A percentile compares a stretch with the other conserved stretches of the same genome.
phyloP scores from a whole-genome alignment of 1,140 invertebrate genomes.

The Belonocnema kinseyi region DNA sequence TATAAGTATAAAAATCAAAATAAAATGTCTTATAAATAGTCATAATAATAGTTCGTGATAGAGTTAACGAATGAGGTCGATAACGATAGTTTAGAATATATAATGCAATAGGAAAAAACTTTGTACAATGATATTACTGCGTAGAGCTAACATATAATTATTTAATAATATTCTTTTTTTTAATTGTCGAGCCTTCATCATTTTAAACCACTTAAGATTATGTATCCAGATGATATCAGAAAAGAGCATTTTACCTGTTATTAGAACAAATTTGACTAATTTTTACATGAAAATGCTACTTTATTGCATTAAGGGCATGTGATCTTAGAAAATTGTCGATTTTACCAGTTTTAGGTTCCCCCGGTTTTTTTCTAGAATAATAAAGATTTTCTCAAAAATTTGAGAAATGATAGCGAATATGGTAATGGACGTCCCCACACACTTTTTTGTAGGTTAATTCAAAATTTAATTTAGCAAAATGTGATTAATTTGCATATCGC shows the following conservation, averaged over 20 bases:
- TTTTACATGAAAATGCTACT: background rate
- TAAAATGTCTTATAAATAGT: slow-evolving; percentile 46
- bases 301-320: background rate
- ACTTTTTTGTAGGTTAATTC: no score
- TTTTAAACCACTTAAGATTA: background rate
- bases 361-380: no score
- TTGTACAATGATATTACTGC: slow-evolving; percentile 24
- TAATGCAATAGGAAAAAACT: slow-evolving; percentile 22
- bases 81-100: slow-evolving; percentile 37
- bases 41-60: slow-evolving; percentile 38
- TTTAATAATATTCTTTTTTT: background rate
- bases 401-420: no score
- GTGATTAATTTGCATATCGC: no score
- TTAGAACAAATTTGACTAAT: background rate
- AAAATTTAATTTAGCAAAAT: no score
- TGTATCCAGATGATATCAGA: background rate
- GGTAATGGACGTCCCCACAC: no score
- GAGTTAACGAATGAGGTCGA: slow-evolving; percentile 46
- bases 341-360: no score
- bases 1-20: slow-evolving; percentile 48
- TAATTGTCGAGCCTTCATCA: background rate
- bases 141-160: background rate
- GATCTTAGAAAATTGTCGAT: no score
- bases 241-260: background rate
- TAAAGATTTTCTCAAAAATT: no score